phyloP scores from a whole-genome alignment of 2,888 invertebrate genomes.

The Lithosia quadra region DNA sequence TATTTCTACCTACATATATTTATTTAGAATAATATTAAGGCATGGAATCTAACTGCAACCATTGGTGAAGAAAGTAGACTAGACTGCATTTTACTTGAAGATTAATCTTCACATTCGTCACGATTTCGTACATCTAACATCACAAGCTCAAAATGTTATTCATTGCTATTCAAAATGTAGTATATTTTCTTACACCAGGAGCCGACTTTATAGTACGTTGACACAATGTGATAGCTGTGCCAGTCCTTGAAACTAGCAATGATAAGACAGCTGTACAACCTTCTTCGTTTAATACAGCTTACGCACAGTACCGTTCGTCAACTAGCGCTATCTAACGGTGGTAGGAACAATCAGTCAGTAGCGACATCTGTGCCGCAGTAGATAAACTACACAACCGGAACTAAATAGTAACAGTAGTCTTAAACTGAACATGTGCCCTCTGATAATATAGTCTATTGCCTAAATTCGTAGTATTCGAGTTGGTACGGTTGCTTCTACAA shows the following conservation, averaged over 20 bases:
- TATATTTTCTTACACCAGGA: conserved; percentile 36
- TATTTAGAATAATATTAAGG: conserved; percentile 49
- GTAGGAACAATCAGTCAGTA: conserved; percentile 21
- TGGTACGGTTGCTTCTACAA: conserved; percentile 16
- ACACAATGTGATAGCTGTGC: conserved; percentile 12
- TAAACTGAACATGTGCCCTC: not conserved
- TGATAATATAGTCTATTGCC: conserved; percentile 2
- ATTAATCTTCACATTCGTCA: not conserved
- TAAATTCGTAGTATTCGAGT: conserved; percentile 13
- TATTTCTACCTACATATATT: conserved; percentile 8
- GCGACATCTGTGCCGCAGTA: conserved; percentile 21
- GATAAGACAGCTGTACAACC: conserved; percentile 57
- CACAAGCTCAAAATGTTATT: not conserved
- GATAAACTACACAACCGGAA: conserved; percentile 19
- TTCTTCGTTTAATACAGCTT: conserved; percentile 30
- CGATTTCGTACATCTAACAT: not conserved
- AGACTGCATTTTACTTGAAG: not conserved
- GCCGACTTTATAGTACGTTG: conserved; percentile 17
- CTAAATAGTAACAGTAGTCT: not conserved
- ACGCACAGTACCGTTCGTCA: conserved; percentile 27
- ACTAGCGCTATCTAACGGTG: conserved; percentile 32
- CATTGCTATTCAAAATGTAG: conserved; percentile 3
- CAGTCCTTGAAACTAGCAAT: conserved; percentile 53
- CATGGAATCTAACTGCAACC: conserved; percentile 35
- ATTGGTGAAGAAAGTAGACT: conserved; percentile 37